Conservation (phyloP, 1,140 invertebrate genomes). For the Eulimnadia texana region DNA sequence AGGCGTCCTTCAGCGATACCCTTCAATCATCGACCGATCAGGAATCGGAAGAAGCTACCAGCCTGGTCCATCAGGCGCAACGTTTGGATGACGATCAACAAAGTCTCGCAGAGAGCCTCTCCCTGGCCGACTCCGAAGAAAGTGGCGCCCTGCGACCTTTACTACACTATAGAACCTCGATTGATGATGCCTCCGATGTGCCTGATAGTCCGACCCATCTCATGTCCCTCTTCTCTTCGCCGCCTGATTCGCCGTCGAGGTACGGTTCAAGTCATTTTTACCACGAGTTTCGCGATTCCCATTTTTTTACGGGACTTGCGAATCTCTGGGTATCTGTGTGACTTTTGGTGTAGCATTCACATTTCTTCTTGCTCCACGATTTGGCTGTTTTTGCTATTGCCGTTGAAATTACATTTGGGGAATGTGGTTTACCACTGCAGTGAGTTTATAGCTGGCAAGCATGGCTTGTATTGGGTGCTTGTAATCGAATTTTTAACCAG, state of each 20-base stretch:
- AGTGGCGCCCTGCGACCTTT: not conserved
- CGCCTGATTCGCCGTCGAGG: not conserved
- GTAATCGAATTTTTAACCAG: no score
- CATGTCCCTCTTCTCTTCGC: not conserved
- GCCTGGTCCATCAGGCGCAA: not conserved
- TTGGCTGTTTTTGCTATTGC: no score
- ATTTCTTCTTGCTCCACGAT: no score
- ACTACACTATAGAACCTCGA: not conserved
- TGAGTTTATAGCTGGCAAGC: no score
- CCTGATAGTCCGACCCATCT: not conserved
- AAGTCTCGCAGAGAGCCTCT: not conserved
- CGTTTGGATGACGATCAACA: not conserved
- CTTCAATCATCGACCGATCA: not conserved
- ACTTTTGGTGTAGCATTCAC: no score
- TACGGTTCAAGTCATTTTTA: not conserved
- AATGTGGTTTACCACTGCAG: no score
- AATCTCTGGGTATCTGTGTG: no score
- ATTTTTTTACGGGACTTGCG: no score
- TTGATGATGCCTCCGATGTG: not conserved
- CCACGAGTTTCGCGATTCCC: not conserved
- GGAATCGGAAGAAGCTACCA: not conserved
- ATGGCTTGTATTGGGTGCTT: no score
- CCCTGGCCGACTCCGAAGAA: not conserved
- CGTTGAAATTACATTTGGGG: no score
- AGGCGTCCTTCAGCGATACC: not conserved